These are phyloP conservation scores for Rhopalosiphum padi DNA, from an alignment of 1,140 invertebrate species.

Conservation along the genomic window DNA sequence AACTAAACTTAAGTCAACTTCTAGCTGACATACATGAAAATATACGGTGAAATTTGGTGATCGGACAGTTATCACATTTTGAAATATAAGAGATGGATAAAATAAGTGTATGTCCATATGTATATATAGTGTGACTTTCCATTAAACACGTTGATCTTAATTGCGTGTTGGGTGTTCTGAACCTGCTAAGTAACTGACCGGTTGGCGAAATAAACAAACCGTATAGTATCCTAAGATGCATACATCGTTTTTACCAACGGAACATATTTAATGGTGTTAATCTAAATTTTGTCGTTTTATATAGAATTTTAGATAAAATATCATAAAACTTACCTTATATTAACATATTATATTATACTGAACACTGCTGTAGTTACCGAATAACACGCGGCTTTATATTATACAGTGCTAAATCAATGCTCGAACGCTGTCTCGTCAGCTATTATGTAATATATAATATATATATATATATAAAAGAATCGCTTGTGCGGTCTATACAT, in stretches of 20 bases:
- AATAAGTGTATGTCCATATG: neutral
- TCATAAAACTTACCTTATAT: neutral
- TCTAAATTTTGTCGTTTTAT: neutral
- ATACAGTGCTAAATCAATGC: neutral
- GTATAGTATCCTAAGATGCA: neutral
- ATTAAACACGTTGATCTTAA: neutral
- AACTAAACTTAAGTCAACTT: neutral
- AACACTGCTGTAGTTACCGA: neutral
- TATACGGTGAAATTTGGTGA: neutral
- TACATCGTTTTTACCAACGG: neutral
- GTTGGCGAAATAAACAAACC: neutral
- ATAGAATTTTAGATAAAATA: neutral
- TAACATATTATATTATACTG: neutral
- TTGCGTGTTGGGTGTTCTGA: neutral
- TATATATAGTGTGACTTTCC: neutral
- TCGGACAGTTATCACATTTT: neutral
- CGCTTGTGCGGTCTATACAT: neutral
- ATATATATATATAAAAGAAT: neutral
- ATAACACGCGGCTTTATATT: neutral
- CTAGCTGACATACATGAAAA: neutral
- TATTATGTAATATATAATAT: neutral
- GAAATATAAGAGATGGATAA: neutral
- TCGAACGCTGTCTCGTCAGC: neutral
- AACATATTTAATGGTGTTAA: neutral
- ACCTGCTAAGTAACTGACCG: conserved; percentile 6